phyloP scores from a whole-genome alignment of 1,140 invertebrate genomes.

The Psix sp. region DNA sequence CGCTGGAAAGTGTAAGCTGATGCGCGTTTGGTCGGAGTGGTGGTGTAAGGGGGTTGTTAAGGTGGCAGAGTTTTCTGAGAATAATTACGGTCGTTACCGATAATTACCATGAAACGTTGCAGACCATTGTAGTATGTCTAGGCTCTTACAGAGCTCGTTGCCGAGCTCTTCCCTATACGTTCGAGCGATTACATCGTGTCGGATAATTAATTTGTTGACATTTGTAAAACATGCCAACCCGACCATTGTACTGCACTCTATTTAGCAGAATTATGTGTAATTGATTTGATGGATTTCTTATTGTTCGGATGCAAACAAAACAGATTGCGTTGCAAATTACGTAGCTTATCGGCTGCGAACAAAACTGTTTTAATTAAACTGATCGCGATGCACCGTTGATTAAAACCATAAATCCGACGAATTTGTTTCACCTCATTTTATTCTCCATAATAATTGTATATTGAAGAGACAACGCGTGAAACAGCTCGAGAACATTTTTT shows the following conservation, averaged over 20 bases:
- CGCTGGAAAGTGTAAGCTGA: slow-evolving; percentile 62
- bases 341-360: slow-evolving; percentile 28
- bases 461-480: background rate
- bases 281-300: slow-evolving; percentile 53
- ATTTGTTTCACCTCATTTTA: slow-evolving; percentile 21
- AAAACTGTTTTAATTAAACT: slow-evolving; percentile 41
- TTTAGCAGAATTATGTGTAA: slow-evolving; percentile 46
- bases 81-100: slow-evolving; percentile 73
- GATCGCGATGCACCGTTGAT: slow-evolving; percentile 26
- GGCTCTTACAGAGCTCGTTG: slow-evolving; percentile 52
- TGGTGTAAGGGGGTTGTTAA: slow-evolving; percentile 57
- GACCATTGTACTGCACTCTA: slow-evolving; percentile 18
- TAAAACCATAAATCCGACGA: slow-evolving; percentile 31
- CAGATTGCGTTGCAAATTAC: slow-evolving; percentile 24
- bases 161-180: slow-evolving; percentile 54
- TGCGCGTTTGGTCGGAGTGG: slow-evolving; percentile 46
- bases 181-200: slow-evolving; percentile 57
- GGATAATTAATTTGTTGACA: slow-evolving; percentile 61
- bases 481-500: slow-evolving; percentile 9
- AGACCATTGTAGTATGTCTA: slow-evolving; percentile 64
- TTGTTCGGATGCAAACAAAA: slow-evolving; percentile 31
- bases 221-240: slow-evolving; percentile 47
- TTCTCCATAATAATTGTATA: slow-evolving; percentile 10
- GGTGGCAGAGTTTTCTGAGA: slow-evolving; percentile 66
- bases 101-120: slow-evolving; percentile 71